A percentile compares a stretch with the other conserved stretches of the same genome.
These are phyloP conservation scores for Cephalopterus ornatus DNA, from an alignment of 2,113 vertebrate genomes.

Conservation along the genomic window DNA sequence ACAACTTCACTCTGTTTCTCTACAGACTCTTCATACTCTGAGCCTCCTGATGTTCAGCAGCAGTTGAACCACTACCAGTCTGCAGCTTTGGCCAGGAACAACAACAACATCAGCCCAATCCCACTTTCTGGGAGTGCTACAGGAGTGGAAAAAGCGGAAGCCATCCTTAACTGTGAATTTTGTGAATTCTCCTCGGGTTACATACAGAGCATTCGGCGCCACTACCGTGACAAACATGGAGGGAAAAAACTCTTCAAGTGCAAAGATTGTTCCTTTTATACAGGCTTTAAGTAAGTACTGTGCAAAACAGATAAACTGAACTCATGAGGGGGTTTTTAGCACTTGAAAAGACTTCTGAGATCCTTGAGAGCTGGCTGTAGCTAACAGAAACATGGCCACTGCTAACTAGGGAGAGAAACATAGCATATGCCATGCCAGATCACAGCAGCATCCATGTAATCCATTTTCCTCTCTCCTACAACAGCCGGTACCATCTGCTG, in stretches of 20 bases:
- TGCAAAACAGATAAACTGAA: not conserved
- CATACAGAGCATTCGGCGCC: slow-evolving; percentile 96
- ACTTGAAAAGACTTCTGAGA: not conserved
- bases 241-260: slow-evolving; percentile 99
- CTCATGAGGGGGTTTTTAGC: not conserved
- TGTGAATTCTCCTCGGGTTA: slow-evolving; percentile 98
- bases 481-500: slow-evolving; percentile 8
- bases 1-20: slow-evolving; percentile 11
- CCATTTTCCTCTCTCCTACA: slow-evolving; percentile 27
- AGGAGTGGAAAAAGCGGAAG: slow-evolving; percentile 76
- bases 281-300: slow-evolving; percentile 93
- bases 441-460: slow-evolving; percentile 50
- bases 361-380: not conserved
- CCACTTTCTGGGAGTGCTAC: slow-evolving; percentile 67
- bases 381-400: not conserved
- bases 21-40: slow-evolving; percentile 87
- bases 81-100: slow-evolving; percentile 84
- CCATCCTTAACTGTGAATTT: slow-evolving; percentile 93
- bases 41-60: slow-evolving; percentile 91
- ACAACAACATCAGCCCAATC: slow-evolving; percentile 79
- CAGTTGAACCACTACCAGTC: slow-evolving; percentile 94
- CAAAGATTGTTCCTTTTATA: slow-evolving; percentile 98
- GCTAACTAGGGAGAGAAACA: not conserved
- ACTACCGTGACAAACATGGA: slow-evolving; percentile 96
- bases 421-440: not conserved